phyloP scores from a whole-genome alignment of 2,888 invertebrate genomes.

The Agrochola lychnidis region DNA sequence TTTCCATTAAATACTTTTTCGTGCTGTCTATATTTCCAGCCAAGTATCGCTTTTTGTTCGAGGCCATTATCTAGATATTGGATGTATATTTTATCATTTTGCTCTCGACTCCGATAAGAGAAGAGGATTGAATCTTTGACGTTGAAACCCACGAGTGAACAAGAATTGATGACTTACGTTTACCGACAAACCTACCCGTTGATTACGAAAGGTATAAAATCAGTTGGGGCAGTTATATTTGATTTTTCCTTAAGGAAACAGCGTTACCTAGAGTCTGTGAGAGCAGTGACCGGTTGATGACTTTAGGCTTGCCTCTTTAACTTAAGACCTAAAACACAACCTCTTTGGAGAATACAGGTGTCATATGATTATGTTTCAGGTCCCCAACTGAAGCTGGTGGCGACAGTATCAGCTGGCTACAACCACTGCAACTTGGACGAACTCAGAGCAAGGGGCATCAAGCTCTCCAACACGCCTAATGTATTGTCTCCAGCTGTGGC shows the following conservation, averaged over 20 bases:
- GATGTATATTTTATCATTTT: not conserved
- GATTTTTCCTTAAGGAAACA: not conserved
- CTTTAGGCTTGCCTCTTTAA: not conserved
- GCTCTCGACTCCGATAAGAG: conserved; percentile 10
- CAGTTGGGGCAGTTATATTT: not conserved
- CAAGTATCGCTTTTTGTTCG: not conserved
- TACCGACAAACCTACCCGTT: not conserved
- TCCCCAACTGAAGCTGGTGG: conserved; percentile 93
- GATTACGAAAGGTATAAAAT: not conserved
- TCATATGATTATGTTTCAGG: conserved; percentile 82
- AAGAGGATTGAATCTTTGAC: not conserved
- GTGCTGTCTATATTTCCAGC: not conserved
- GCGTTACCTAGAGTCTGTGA: not conserved
- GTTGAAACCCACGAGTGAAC: not conserved
- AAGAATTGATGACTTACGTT: not conserved
- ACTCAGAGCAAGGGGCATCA: conserved; percentile 93
- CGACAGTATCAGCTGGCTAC: conserved; percentile 96
- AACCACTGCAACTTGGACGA: conserved; percentile 96
- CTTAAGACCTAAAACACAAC: not conserved
- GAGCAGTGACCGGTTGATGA: not conserved
- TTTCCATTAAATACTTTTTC: not conserved
- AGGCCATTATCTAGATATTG: not conserved
- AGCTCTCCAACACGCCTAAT: conserved; percentile 95
- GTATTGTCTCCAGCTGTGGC: conserved; percentile 95
- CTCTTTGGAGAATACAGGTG: not conserved